Percentiles rank a stretch among this genome's conserved stretches.
Evolutionary conservation across 1,140 invertebrate genomes (phyloP).

Genomic region (Galleria mellonella): DNA sequence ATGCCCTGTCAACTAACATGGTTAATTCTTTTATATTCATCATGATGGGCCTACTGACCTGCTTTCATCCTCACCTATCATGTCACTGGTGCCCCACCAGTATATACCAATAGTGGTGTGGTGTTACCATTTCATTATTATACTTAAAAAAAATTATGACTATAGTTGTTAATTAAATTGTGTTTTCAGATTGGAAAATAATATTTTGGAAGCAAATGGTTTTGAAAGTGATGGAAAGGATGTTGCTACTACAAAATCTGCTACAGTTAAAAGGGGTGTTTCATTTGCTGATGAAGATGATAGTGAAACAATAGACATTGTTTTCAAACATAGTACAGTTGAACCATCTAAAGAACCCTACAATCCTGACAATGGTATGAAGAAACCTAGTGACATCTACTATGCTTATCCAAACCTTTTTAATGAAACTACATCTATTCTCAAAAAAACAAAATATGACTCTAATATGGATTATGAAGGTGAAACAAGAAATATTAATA

Average conservation of each 20-base stretch:
- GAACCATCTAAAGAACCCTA: constrained; percentile 27
- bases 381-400: constrained; percentile 64
- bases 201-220: constrained; percentile 33
- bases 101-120: too few species aligned
- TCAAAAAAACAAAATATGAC: constrained; percentile 54
- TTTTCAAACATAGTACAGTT: constrained; percentile 50
- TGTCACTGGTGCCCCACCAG: too few species aligned
- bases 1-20: too few species aligned
- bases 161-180: background rate
- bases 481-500: background rate
- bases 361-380: constrained; percentile 36
- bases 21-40: too few species aligned
- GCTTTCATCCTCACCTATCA: too few species aligned
- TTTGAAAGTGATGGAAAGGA: constrained; percentile 23
- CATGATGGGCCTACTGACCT: too few species aligned
- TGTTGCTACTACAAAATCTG: constrained; percentile 7
- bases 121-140: too few species aligned
- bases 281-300: constrained; percentile 60
- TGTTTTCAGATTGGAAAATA: constrained; percentile 40
- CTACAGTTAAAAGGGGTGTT: constrained; percentile 36
- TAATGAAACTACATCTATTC: constrained; percentile 49
- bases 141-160: too few species aligned
- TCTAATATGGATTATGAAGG: background rate
- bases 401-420: constrained; percentile 37
- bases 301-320: constrained; percentile 48